Conservation (phyloP, 2,888 invertebrate species). For the Baronia brevicornis region DNA sequence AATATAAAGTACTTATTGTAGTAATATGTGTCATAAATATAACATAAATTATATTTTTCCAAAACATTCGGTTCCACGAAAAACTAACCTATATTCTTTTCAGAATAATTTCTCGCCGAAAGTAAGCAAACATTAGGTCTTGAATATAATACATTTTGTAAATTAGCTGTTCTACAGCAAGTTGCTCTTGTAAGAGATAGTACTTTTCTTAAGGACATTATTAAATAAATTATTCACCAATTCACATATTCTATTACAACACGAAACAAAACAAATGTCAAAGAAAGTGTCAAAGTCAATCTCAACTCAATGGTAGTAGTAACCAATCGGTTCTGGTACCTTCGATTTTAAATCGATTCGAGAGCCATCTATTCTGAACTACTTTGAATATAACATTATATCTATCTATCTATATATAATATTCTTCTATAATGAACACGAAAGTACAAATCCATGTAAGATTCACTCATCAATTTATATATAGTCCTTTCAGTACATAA, state of each 20-base stretch:
- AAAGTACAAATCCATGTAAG: no score
- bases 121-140: conserved; percentile 48
- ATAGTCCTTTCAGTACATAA: no score
- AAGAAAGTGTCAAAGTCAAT: conserved; percentile 1
- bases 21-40: not conserved
- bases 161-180: conserved; percentile 42
- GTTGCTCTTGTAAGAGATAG: conserved; percentile 48
- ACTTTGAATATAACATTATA: no score
- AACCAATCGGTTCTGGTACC: no score
- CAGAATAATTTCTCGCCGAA: conserved; percentile 48
- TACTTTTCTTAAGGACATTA: conserved; percentile 63
- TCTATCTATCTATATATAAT: no score
- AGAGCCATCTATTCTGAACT: no score
- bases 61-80: no score
- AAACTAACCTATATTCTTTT: conserved; percentile 67
- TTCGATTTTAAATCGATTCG: no score
- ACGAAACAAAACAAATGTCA: conserved; percentile 31
- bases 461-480: no score
- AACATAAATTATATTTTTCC: conserved; percentile 1
- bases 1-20: not conserved
- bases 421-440: no score
- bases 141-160: conserved; percentile 41
- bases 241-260: conserved; percentile 32
- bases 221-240: conserved; percentile 32
- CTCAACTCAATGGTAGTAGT: no score